Evolutionary conservation across 2,797 vertebrate genomes (phyloP).

Genomic region (Enteromius thamalakanensis): DNA sequence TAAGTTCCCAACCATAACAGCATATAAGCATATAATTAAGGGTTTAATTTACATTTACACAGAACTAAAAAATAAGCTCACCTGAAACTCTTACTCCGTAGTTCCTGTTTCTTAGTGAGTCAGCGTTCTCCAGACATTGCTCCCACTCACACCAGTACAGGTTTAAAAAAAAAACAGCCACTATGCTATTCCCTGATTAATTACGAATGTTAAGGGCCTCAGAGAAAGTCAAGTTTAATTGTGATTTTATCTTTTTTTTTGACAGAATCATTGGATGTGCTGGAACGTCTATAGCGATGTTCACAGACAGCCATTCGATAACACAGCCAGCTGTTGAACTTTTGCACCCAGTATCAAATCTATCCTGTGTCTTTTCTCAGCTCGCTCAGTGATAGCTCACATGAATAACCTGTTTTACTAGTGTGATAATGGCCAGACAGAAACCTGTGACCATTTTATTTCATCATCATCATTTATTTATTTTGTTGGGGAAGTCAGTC

Average conservation of each 20-base stretch:
- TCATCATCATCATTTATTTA: background rate
- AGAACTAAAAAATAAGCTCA: background rate
- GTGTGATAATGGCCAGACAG: slow-evolving; percentile 23
- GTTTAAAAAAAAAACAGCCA: background rate
- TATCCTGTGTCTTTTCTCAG: slow-evolving; percentile 10
- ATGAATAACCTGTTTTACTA: background rate
- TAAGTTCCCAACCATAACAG: background rate
- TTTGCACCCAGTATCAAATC: slow-evolving; percentile 2
- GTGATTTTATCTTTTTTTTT: background rate
- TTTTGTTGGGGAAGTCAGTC: background rate
- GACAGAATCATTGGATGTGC: background rate
- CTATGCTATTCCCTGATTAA: background rate
- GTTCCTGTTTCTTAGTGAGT: background rate
- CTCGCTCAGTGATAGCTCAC: background rate
- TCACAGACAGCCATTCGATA: slow-evolving; percentile 18
- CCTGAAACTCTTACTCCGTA: background rate
- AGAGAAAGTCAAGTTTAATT: background rate
- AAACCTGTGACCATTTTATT: background rate
- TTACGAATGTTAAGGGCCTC: background rate
- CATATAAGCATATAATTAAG: background rate
- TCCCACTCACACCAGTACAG: background rate
- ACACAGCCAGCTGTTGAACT: slow-evolving; percentile 9
- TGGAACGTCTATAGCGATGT: background rate
- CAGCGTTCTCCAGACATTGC: background rate
- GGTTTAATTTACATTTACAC: background rate